Evolutionary conservation across 2,113 vertebrate genomes (phyloP).

Genomic region (Gavia stellata): DNA sequence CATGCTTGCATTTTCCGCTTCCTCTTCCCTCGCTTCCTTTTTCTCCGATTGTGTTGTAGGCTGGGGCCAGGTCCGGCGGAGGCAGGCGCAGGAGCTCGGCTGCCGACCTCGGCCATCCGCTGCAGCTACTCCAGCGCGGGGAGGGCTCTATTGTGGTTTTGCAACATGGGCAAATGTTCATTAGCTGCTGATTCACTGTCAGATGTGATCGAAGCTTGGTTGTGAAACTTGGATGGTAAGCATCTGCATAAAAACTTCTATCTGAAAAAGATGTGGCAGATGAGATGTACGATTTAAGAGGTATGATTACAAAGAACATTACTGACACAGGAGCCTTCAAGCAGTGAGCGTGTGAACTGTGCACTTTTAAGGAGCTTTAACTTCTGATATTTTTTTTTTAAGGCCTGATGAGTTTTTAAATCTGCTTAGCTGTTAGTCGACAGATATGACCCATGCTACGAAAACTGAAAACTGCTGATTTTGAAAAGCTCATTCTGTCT

Average conservation of each 20-base stretch:
- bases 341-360: not conserved
- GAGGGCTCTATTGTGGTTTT: not conserved
- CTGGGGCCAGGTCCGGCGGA: not conserved
- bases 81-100: not conserved
- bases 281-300: not conserved
- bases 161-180: not conserved
- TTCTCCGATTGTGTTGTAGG: not conserved
- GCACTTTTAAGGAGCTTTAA: constrained; percentile 11
- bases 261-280: not conserved
- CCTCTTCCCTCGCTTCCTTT: not conserved
- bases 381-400: not conserved
- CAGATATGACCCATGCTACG: rapidly evolving
- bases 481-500: not conserved
- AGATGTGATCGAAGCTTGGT: not conserved
- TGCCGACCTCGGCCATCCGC: rapidly evolving
- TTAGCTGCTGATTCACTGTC: not conserved
- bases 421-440: not conserved
- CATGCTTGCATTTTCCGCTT: not conserved
- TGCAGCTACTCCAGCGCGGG: rapidly evolving
- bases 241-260: not conserved
- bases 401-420: not conserved
- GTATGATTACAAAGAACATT: rapidly evolving
- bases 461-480: not conserved
- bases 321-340: not conserved
- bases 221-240: not conserved